These are phyloP conservation scores for Lutraria rhynchaena DNA, from an alignment of 1,140 invertebrate species.

Conservation along the genomic window DNA sequence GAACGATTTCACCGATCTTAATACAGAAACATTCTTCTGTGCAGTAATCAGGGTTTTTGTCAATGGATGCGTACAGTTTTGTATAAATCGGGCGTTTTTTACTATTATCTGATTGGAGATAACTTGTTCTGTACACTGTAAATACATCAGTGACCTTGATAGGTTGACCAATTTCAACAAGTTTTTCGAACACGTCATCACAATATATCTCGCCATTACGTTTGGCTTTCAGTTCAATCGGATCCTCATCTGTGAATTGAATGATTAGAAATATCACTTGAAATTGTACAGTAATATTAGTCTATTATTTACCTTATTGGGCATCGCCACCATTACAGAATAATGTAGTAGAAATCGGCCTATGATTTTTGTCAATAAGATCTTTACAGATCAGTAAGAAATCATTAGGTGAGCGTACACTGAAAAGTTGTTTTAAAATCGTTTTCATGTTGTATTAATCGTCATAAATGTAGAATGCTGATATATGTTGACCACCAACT, in stretches of 20 bases:
- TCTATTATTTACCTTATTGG: too few relatives aligned
- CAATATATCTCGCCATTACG: constrained; percentile 38
- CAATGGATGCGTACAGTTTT: constrained; percentile 41
- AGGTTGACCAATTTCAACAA: constrained; percentile 43
- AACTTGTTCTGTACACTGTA: constrained; percentile 27
- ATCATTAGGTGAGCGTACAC: too few relatives aligned
- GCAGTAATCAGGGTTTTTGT: constrained; percentile 36
- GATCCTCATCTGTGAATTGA: constrained; percentile 26
- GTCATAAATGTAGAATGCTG: too few relatives aligned
- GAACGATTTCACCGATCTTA: constrained; percentile 54
- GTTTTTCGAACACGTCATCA: constrained; percentile 47
- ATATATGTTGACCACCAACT: too few relatives aligned
- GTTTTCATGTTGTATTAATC: too few relatives aligned
- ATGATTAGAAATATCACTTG: too few relatives aligned
- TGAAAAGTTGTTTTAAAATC: too few relatives aligned
- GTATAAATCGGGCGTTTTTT: constrained; percentile 43
- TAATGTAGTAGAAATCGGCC: too few relatives aligned
- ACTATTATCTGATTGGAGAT: background rate
- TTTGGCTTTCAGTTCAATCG: constrained; percentile 22
- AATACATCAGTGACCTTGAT: constrained; percentile 28
- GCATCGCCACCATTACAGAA: too few relatives aligned
- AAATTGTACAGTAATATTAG: too few relatives aligned
- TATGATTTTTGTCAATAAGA: too few relatives aligned
- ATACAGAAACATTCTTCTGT: constrained; percentile 35
- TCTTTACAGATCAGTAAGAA: too few relatives aligned